phyloP scores from a whole-genome alignment of 1,140 invertebrate species.

The Gonioctena quinquepunctata region DNA sequence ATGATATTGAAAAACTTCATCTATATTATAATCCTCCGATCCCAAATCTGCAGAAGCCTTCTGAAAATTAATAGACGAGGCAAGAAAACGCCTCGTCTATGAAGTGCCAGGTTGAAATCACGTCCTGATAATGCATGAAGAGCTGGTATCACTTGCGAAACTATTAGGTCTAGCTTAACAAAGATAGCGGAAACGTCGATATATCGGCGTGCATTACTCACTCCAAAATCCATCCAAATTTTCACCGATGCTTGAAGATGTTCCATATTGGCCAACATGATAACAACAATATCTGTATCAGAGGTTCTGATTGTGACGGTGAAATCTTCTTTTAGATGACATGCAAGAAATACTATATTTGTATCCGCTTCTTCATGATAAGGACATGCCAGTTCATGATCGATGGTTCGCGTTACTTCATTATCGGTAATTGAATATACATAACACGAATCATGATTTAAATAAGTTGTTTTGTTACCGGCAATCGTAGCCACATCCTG shows the following conservation, averaged over 20 bases:
- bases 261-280: constrained; percentile 23
- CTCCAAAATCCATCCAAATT: constrained; percentile 24
- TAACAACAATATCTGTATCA: constrained; percentile 19
- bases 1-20: background rate
- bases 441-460: constrained; percentile 23
- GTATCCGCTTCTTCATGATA: constrained; percentile 17
- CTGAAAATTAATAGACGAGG: background rate
- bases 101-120: constrained; percentile 1
- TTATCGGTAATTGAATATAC: constrained; percentile 9
- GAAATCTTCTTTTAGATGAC: constrained; percentile 15
- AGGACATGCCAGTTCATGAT: constrained; percentile 15
- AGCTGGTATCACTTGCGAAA: constrained; percentile 15
- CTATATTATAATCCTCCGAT: background rate
- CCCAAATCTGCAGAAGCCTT: background rate
- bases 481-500: constrained; percentile 13
- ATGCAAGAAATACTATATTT: constrained; percentile 3
- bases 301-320: constrained; percentile 17
- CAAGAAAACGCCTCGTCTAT: constrained; percentile 2
- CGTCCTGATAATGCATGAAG: constrained; percentile 9
- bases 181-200: constrained; percentile 24
- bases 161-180: constrained; percentile 2
- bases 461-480: constrained; percentile 19
- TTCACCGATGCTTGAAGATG: constrained; percentile 18
- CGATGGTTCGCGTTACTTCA: constrained; percentile 17
- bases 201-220: constrained; percentile 24